These are phyloP conservation scores for Pachypanchax playfairii DNA, from an alignment of 2,113 vertebrate genomes.

Conservation along the genomic window DNA sequence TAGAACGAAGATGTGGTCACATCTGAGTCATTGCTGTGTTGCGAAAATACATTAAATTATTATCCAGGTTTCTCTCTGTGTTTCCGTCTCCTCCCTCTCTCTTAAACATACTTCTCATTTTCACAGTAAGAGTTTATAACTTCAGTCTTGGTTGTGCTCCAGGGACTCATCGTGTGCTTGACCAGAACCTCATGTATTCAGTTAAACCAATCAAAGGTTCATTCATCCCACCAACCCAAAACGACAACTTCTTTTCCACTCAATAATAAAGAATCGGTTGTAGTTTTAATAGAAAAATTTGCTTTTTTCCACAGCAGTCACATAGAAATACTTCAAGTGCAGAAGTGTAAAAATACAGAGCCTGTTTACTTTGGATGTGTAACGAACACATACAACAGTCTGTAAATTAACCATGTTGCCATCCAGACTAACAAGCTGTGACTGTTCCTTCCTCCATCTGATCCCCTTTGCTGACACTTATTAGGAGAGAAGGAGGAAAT, in stretches of 20 bases:
- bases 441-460: slow-evolving; percentile 45
- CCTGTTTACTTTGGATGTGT: slow-evolving; percentile 67
- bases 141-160: slow-evolving; percentile 53
- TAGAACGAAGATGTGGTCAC: too few species aligned
- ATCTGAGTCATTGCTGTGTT: too few species aligned
- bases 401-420: slow-evolving; percentile 43
- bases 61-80: not conserved
- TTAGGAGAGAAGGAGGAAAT: slow-evolving; percentile 43
- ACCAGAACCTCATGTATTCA: slow-evolving; percentile 59
- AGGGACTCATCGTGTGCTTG: slow-evolving; percentile 43
- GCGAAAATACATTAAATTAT: not conserved
- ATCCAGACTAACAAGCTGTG: slow-evolving; percentile 55
- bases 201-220: slow-evolving; percentile 64
- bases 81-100: not conserved
- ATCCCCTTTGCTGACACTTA: slow-evolving; percentile 53
- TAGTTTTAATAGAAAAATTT: slow-evolving; percentile 45
- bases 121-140: slow-evolving; percentile 45
- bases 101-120: slow-evolving; percentile 38
- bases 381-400: slow-evolving; percentile 48
- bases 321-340: slow-evolving; percentile 20
- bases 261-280: slow-evolving; percentile 65
- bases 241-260: slow-evolving; percentile 60
- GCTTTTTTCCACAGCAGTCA: slow-evolving; percentile 21
- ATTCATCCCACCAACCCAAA: slow-evolving; percentile 59
- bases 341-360: slow-evolving; percentile 25